Evolutionary conservation across 2,113 vertebrate species (phyloP), one percentile per base, ranked within the genome.

Genomic region (Syngnathus scovelli): DNA sequence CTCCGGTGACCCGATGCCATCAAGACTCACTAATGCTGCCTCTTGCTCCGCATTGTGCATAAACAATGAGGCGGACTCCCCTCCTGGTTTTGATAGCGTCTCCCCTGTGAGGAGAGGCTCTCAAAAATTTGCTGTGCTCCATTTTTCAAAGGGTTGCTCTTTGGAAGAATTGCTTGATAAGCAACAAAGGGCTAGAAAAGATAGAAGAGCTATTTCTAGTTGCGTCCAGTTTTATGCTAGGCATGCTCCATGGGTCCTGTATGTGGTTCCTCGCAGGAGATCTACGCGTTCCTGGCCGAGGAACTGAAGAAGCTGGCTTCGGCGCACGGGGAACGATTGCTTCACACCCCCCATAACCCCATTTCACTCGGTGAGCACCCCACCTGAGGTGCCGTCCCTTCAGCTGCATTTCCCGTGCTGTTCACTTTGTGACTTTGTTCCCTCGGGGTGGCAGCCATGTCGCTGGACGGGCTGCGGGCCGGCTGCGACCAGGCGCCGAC

Each of bases 281-380:
- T 96, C 84, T 98, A 95, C 91, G 86, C 70, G 0, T 90, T 94
- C 82, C 93, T 99, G 90, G 91, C 92, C 58, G 89, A 88, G 76
- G 93, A 96, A 83, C 82, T 99, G 78, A 94, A 93, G 85, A 93
- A 83, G 71, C 83, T 99, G 79, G 93, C 95, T 59, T 92, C 93
- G 71, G 83, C 59, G 62, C 90, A 95, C 49, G 92, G 85, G 64
- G 96, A 98, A 85, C 91, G 94, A 79, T 83, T 99, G 61, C 90
- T 98, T 74, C 83, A 94, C 60, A 99, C 95, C 67, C 91, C 95
- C 61, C 95, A 95, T 77, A 99, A 99, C 81, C 94, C 96, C 68
- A 95, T 98, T 85, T 98, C 97, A 51, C 89, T 98, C 86, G 97
- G 96, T 99, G 90, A 86, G 86, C 66, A 7, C 44, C 6, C 15